Evolutionary conservation across 2,888 invertebrate genomes (phyloP).

Genomic region (Drosophila siamana): DNA sequence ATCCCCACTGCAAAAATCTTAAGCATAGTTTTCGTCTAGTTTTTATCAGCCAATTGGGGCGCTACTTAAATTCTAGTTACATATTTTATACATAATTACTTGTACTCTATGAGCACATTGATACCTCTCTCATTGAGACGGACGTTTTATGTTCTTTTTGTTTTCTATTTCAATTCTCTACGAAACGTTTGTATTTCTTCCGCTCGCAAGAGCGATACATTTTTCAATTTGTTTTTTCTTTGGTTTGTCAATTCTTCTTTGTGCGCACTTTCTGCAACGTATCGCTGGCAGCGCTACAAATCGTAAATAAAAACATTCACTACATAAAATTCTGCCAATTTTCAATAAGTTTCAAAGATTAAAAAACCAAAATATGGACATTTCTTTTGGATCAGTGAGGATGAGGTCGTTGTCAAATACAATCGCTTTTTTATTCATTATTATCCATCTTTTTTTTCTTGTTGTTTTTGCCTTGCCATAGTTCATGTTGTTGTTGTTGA

Average conservation of each 20-base stretch:
- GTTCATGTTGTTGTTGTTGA: conserved; percentile 31
- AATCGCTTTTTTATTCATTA: conserved; percentile 15
- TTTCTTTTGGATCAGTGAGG: not conserved
- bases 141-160: conserved; percentile 21
- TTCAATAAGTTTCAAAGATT: conserved; percentile 2
- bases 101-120: conserved; percentile 22
- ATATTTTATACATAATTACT: conserved; percentile 22
- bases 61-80: conserved; percentile 20
- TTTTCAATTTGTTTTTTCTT: not conserved
- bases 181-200: conserved; percentile 3
- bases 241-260: conserved; percentile 7
- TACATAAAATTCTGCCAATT: conserved; percentile 8
- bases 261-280: conserved; percentile 14
- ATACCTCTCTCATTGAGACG: conserved; percentile 20
- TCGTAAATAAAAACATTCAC: not conserved
- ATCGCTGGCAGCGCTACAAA: conserved; percentile 7
- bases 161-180: conserved; percentile 10
- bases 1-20: conserved; percentile 6
- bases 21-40: conserved; percentile 12
- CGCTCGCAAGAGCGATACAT: not conserved
- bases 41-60: conserved; percentile 44
- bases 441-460: conserved; percentile 6
- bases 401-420: conserved; percentile 33
- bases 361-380: conserved; percentile 7
- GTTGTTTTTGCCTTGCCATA: conserved; percentile 41